A percentile compares a stretch with the other conserved stretches of the same genome.
Evolutionary conservation across 2,888 invertebrate species (phyloP).

Genomic region (Bombylius discolor): DNA sequence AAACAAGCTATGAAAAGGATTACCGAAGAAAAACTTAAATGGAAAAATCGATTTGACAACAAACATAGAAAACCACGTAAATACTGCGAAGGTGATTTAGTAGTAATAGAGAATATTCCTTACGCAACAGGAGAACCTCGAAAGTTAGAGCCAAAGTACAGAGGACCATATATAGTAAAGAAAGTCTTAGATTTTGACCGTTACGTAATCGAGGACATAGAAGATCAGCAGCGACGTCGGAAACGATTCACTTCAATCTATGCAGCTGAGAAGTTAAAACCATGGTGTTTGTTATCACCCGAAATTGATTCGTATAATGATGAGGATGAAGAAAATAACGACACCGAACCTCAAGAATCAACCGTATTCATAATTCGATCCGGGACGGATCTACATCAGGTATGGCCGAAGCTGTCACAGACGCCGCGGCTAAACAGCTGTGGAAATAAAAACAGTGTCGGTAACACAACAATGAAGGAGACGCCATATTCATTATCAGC

Average conservation of each 20-base stretch:
- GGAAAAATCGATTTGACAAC: constrained; percentile 1
- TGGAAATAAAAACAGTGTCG: too few relatives aligned
- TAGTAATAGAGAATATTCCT: neutral
- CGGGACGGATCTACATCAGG: too few relatives aligned
- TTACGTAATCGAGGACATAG: constrained; percentile 17
- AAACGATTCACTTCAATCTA: neutral
- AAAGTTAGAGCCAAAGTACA: constrained; percentile 14
- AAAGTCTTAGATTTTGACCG: constrained; percentile 16
- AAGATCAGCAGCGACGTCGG: constrained; percentile 14
- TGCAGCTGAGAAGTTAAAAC: neutral
- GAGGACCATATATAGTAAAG: constrained; percentile 18
- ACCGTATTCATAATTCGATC: too few relatives aligned
- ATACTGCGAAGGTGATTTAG: constrained; percentile 1
- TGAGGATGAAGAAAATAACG: neutral
- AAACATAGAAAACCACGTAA: neutral
- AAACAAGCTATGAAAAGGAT: too few relatives aligned
- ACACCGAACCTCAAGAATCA: neutral
- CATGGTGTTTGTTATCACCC: neutral
- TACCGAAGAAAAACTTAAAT: neutral
- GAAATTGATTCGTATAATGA: neutral
- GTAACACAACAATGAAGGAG: too few relatives aligned
- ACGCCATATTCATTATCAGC: too few relatives aligned
- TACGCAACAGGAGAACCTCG: constrained; percentile 1
- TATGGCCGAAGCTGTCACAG: too few relatives aligned
- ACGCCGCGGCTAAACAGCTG: too few relatives aligned